These are phyloP conservation scores for Trididemnum miniatum DNA, from an alignment of 23 tunicate genomes.

Conservation along the genomic window DNA sequence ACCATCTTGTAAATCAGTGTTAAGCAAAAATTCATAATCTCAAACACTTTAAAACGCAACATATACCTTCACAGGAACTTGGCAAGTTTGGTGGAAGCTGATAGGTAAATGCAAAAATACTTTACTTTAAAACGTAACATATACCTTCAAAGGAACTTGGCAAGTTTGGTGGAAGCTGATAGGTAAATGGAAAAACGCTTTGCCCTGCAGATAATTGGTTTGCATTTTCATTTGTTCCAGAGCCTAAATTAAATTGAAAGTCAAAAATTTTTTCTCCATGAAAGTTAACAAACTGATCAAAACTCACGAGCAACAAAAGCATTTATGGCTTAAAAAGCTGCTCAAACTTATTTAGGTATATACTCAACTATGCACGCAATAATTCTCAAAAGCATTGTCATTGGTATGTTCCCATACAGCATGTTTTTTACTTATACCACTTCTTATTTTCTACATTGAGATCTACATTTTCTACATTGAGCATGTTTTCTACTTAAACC, in stretches of 20 bases:
- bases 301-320: neutral
- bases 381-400: too few species aligned
- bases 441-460: too few species aligned
- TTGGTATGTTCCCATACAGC: too few species aligned
- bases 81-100: slow-evolving; percentile 64
- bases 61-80: slow-evolving; percentile 65
- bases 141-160: slow-evolving; percentile 79
- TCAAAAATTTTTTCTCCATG: neutral
- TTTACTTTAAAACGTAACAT: neutral
- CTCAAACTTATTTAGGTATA: too few species aligned
- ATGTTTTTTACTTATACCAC: too few species aligned
- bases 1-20: too few species aligned
- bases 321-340: neutral
- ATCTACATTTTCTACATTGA: too few species aligned
- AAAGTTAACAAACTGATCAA: too few species aligned
- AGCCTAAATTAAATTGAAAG: neutral
- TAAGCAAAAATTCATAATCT: too few species aligned
- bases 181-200: slow-evolving; percentile 57
- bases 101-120: slow-evolving; percentile 52
- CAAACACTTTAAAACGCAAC: neutral
- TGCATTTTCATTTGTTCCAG: slow-evolving; percentile 11
- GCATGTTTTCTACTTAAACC: too few species aligned
- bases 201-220: slow-evolving; percentile 39
- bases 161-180: slow-evolving; percentile 52
- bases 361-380: too few species aligned